Evolutionary conservation across 2,797 vertebrate genomes (phyloP).

Genomic region (Emys orbicularis): DNA sequence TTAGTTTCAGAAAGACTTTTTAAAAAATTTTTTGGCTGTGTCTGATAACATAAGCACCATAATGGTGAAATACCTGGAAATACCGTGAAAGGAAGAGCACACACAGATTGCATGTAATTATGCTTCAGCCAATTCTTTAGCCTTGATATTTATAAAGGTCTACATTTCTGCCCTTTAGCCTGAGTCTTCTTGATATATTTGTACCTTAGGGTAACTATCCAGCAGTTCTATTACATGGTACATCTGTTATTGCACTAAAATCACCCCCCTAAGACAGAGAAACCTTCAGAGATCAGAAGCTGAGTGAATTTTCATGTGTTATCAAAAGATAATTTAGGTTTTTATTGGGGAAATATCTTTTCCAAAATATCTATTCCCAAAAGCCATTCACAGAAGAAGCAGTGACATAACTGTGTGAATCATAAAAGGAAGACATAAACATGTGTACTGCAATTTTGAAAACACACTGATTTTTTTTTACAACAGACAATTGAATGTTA

Average conservation of each 20-base stretch:
- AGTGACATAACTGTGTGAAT: not conserved
- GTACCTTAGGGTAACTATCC: not conserved
- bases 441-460: not conserved
- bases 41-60: not conserved
- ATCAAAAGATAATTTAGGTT: not conserved
- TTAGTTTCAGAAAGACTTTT: constrained; percentile 37
- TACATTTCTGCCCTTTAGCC: not conserved
- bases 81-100: not conserved
- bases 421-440: not conserved
- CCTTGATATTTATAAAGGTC: not conserved
- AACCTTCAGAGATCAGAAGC: not conserved
- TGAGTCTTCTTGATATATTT: not conserved
- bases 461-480: not conserved
- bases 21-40: not conserved
- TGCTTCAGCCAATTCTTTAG: not conserved
- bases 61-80: constrained; percentile 8
- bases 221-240: not conserved
- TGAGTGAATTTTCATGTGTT: not conserved
- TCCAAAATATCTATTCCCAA: not conserved
- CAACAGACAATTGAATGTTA: not conserved
- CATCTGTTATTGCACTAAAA: not conserved
- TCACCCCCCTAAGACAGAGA: rapidly evolving
- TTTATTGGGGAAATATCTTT: not conserved
- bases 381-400: constrained; percentile 1
- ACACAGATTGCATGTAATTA: not conserved